Base-by-base conservation (phyloP, 92 coral and sea anemone species). In the Desmophyllum pertusum region DNA sequence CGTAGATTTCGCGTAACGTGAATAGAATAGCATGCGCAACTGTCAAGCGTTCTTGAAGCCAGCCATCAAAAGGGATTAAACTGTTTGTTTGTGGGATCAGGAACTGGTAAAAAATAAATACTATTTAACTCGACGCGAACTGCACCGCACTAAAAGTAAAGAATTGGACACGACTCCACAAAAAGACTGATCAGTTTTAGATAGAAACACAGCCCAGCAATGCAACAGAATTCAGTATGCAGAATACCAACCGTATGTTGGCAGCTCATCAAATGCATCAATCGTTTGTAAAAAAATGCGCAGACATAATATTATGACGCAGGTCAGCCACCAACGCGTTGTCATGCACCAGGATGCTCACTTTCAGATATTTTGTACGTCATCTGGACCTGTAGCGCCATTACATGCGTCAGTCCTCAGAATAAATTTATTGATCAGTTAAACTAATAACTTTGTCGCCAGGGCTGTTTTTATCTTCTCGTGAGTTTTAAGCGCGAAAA, bases 41-140 rank as follows among this genome's bases (percentile, higher is more conserved):
- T 74, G 79, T 74, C 79, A 76, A 38, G 29, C 33, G 3, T 29
- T 67, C 27, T 67, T 57, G 14, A 57, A 18, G 72, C 41, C 70
- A 27, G 21, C 29, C 61, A 73, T 15, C 78, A 33, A 46, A 15
- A 15, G 41, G 45, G 52, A 35, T 42, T 19, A 65, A 33, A 65
- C 6, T 63, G 15, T 63, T 63, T 63, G 48, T 43, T 52, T 5
- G 63, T 53, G 19, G 39, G 55, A 50, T 50, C 13, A 50, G 55
- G 31, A 64, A 53, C 2, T 57, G 64, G 25, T 25, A 10, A 57
- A 57, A 53, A 21, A n/a, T n/a, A n/a, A n/a, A n/a, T n/a, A n/a
- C n/a, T n/a, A n/a, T n/a, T n/a, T n/a, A n/a, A n/a, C n/a, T n/a
- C 21, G 27, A 53, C 25, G n/a, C n/a, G n/a, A n/a, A 53, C 10